Base-by-base conservation (phyloP, 2,113 vertebrate genomes). In the Seriola aureovittata region DNA sequence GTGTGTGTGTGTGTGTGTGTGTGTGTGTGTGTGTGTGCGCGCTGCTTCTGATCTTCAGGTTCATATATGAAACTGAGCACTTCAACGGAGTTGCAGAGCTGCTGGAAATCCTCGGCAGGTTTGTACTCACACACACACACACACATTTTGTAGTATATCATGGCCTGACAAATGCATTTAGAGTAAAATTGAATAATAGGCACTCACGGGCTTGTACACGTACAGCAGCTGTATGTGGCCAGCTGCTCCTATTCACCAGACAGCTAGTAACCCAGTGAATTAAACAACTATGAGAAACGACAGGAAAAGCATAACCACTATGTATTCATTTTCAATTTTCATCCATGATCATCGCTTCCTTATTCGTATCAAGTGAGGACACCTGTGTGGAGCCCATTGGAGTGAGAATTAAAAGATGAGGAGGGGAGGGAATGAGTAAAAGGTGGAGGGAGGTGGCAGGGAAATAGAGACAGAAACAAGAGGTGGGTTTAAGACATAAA, bases 61-160 rank as follows among this genome's bases (percentile, higher is more conserved):
- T 94, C 92, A 94, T 94, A 54, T 94, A 94, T 82, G 93, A 94
- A 90, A 92, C 91, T 88, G 93, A 94, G 90, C 93, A 94, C 87
- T 94, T 94, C 88, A 94, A 94, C 12, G 93, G 93, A 25, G 93
- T 94, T 2, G 92, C 93, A 0, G 93, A 94, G 87, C 86, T 94
- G 75, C 86, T 94, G 84, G 93, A 94, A 77, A 93, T 94, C 87
- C 92, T 94, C 2, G 93, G 93, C 90, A 94, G 93, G 93, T 93
- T 68, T 3, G 92, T 91, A 17, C 38, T 2, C 67, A 48, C 52
- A 67, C 48, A 36, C 66, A 59, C 48, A 36, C 66, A 59, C 48
- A n/a, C 67, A 19, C 40, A 66, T 11, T 42, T 59, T 54, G 29
- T 59, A 16, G n/a, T 58, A 58, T 14, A 23, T 50, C n/a, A 34